Base-by-base conservation (phyloP, 2,113 vertebrate genomes). In the Siniperca chuatsi region DNA sequence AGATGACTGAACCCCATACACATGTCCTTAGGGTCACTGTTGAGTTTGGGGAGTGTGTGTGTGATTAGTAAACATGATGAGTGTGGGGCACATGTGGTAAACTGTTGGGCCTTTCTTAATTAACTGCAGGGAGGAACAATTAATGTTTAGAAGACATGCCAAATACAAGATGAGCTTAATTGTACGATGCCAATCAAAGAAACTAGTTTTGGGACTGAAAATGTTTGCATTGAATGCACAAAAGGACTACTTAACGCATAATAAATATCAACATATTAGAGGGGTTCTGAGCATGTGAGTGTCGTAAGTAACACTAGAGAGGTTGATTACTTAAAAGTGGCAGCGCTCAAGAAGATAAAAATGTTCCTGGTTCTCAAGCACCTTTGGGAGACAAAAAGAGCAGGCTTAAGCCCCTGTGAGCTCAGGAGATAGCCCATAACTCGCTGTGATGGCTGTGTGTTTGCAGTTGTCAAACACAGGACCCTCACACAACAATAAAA, bases 401-500 rank as follows among this genome's bases (percentile, higher is more conserved):
- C 82, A 81, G 87, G 78, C 77, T 72, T 88, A 88, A 94, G 90
- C 85, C 83, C 68, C 65, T 23, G 65, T 46, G 75, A 89, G 85
- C 92, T 84, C 86, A 82, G 85, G 79, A 91, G 92, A 90, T 78
- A 70, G 89, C 80, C 83, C 84, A 89, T 94, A 94, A 95, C 92
- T 95, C 87, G 86, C 88, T 95, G 94, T 96, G 96, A 97, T 96
- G 95, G 81, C 92, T 94, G 96, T 94, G 95, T 92, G 96, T 96
- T 97, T 95, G 86, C 79, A 93, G 92, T 94, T 96, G 97, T 97
- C 97, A 95, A 95, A 96, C 93, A 73, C 92, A 93, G 95, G 96
- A 95, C 95, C 94, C 96, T 96, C 94, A 92, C 91, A 95, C 91
- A 96, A 95, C 95, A 95, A 97, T 98, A 96, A 95, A 95, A 95